Evolutionary conservation across 2,888 invertebrate genomes (phyloP).

Genomic region (Philereme transversata): DNA sequence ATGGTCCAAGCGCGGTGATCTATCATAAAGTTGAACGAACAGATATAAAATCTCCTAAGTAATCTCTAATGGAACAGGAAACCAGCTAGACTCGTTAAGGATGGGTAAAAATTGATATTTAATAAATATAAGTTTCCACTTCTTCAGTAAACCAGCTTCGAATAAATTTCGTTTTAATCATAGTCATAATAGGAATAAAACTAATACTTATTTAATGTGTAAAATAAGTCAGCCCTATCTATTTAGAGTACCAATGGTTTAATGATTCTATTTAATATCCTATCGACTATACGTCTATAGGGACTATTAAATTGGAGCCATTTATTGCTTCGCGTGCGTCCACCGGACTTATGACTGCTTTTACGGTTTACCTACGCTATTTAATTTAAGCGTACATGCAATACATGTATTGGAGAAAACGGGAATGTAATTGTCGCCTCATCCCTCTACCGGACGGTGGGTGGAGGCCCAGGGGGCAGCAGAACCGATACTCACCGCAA

Average conservation of each 20-base stretch:
- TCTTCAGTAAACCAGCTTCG: too few relatives aligned
- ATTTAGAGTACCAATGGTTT: constrained; percentile 33
- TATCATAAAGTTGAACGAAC: too few relatives aligned
- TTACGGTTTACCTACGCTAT: constrained; percentile 65
- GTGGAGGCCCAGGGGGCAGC: constrained; percentile 51
- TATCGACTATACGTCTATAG: constrained; percentile 48
- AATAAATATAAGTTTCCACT: too few relatives aligned
- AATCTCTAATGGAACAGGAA: too few relatives aligned
- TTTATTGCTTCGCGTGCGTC: constrained; percentile 71
- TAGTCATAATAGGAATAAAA: too few relatives aligned
- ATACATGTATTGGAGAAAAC: constrained; percentile 64
- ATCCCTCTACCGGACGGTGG: constrained; percentile 60
- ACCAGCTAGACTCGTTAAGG: too few relatives aligned
- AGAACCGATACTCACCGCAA: constrained; percentile 65
- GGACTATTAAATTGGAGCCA: constrained; percentile 59
- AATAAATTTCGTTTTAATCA: too few relatives aligned
- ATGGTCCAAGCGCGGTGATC: too few relatives aligned
- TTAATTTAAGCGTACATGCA: constrained; percentile 76
- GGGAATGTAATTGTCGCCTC: constrained; percentile 76
- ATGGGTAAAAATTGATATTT: too few relatives aligned
- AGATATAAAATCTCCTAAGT: too few relatives aligned
- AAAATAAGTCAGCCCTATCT: neutral
- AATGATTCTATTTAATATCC: constrained; percentile 58
- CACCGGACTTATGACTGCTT: constrained; percentile 64
- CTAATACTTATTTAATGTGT: too few relatives aligned